A percentile compares a stretch with the other conserved stretches of the same genome.
These are phyloP conservation scores for Cichlasoma orientale DNA, from an alignment of 2,797 vertebrate genomes.

Conservation along the genomic window DNA sequence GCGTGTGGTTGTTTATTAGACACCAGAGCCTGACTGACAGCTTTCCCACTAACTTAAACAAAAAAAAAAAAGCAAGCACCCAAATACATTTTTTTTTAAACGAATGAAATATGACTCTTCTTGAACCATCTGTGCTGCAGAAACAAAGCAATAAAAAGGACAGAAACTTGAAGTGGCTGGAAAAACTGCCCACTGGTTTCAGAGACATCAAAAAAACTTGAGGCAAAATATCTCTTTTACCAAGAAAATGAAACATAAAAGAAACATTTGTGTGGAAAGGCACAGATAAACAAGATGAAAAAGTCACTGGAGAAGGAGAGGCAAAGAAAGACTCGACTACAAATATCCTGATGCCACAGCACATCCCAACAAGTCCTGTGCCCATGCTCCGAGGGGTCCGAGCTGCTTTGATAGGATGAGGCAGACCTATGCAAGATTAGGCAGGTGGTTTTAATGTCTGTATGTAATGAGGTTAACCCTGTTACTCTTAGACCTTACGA, in stretches of 20 bases:
- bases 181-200: neutral
- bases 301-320: neutral
- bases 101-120: neutral
- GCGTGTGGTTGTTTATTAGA: neutral
- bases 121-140: neutral
- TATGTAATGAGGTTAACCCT: neutral
- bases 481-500: neutral
- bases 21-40: neutral
- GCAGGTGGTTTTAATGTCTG: neutral
- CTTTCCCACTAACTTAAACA: neutral
- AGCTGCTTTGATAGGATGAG: neutral
- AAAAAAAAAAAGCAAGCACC: neutral
- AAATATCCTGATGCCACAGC: neutral
- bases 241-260: neutral
- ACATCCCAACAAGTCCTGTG: neutral
- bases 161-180: neutral
- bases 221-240: neutral
- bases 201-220: neutral
- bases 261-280: neutral
- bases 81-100: neutral
- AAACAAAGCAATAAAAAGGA: neutral
- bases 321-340: neutral
- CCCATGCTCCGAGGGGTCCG: neutral
- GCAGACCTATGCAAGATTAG: neutral
- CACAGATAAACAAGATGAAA: neutral